Evolutionary conservation across 2,797 vertebrate species (phyloP).

Genomic region (Perdix hodgsoniae): DNA sequence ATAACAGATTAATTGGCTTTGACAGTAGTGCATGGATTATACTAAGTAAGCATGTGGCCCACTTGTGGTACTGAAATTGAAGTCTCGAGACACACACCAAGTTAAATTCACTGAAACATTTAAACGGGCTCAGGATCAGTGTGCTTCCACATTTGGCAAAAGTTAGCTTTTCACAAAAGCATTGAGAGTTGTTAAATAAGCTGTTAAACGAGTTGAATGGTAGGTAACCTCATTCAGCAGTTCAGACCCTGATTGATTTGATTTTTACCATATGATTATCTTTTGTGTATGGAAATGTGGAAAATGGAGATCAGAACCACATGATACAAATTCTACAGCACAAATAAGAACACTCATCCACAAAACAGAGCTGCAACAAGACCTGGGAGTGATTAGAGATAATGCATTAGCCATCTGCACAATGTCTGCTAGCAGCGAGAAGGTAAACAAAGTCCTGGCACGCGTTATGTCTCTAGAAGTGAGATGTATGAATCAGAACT

Average conservation of each 20-base stretch:
- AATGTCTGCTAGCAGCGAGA: not conserved
- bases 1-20: not conserved
- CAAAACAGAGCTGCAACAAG: not conserved
- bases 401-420: not conserved
- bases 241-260: accelerated
- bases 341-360: not conserved
- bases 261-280: not conserved
- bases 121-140: not conserved
- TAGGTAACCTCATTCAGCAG: not conserved
- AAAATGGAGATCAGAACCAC: not conserved
- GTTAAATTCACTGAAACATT: not conserved
- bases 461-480: not conserved
- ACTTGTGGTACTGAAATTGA: not conserved
- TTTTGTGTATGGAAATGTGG: not conserved
- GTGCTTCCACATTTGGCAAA: not conserved
- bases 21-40: not conserved
- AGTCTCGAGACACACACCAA: not conserved
- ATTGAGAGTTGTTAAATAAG: not conserved
- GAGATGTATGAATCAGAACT: not conserved
- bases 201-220: not conserved
- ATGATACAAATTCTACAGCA: not conserved
- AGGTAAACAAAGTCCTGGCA: not conserved
- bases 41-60: not conserved
- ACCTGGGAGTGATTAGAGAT: not conserved
- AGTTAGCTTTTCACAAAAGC: not conserved